Base-by-base conservation (phyloP, 2,797 vertebrate genomes). In the Cirrhinus mrigala region DNA sequence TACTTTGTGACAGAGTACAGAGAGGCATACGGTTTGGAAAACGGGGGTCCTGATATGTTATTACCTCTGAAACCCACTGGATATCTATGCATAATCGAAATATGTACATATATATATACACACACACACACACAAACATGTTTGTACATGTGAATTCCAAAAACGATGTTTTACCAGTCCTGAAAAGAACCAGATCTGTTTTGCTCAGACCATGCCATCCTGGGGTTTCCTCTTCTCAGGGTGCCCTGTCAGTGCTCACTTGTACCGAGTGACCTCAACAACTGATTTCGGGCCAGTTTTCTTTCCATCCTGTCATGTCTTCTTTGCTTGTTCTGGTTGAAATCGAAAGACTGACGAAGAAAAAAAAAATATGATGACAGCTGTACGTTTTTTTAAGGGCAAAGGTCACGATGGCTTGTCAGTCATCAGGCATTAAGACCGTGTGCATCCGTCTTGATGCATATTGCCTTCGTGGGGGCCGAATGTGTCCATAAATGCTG, bases 41-140 rank as follows among this genome's bases (percentile, higher is more conserved):
- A 66, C 71, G 78, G 89, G 74, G 80, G 84, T 87, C 86, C 85
- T 79, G 89, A 91, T 92, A 86, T 92, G 92, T 83, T 74, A 92
- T 92, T 94, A 93, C 93, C 93, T 94, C 94, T 91, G 91, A 93
- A 91, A 90, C 92, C 91, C 89, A 92, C 93, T 92, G 93, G 94
- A 92, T 92, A 94, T 94, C 95, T 95, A 95, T 96, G 94, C 94
- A 95, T 94, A 82, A 54, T 83, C 15, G 8, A 83, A 83, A 77
- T 64, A 18, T 75, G 60, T 74, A 68, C 9, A 82, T n/a, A 82
- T n/a, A 82, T 93, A 91, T 91, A 90, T 79, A 44, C 8, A 44
- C 40, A 46, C 44, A 60, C 1, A 7, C 12, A 83, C 48, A 84
- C 37, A 86, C 18, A 40, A 24, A 79, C 70, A 80, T 81, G 81